Evolutionary conservation across 1,140 invertebrate genomes (phyloP), one percentile per base, ranked within the genome.

Genomic region (Hyposmocoma kahamanoa): DNA sequence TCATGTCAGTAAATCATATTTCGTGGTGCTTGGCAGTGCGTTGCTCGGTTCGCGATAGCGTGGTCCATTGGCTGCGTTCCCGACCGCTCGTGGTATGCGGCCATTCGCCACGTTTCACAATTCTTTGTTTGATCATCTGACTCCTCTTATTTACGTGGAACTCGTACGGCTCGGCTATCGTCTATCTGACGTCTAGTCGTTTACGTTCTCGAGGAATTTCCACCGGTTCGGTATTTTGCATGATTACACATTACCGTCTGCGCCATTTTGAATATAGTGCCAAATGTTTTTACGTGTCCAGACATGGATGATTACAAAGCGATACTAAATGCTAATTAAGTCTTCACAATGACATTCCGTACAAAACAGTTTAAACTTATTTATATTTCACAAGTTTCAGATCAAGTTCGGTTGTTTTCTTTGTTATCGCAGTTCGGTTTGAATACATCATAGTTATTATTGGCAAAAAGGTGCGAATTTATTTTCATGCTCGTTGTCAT

Each of bases 121-220:
- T 67, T 69, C 74, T 74, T 74, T 69, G 75, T 74, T 64, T 65
- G 64, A 67, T 63, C 67, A 72, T 69, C 62, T 62, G 58, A 62
- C 59, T 61, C 53, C 49, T 32, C 65, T 70, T 76, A 73, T 69
- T 72, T 71, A 71, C 70, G 62, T 49, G 54, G 50, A 55, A 54
- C 41, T 53, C 50, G 58, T 56, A 46, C 52, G 53, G 46, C 51
- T 57, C 59, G 66, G 55, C 59, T 46, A 62, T 48, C 64, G 80
- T 84, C 80, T 84, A 69, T 76, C 62, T 71, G 56, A 46, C 59
- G 80, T 84, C 80, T 84, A 84, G 80, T 65, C 76, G 65, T 69
- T 75, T 68, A 73, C 65, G 59, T 62, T 47, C 59, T 59, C 56
- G 48, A 61, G 69, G 71, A 76, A 81, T 80, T 78, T 75, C 76